Percentiles rank a stretch among this genome's conserved stretches.
Evolutionary conservation across 1,140 invertebrate species (phyloP).

Genomic region (Diploscapter pachys): DNA sequence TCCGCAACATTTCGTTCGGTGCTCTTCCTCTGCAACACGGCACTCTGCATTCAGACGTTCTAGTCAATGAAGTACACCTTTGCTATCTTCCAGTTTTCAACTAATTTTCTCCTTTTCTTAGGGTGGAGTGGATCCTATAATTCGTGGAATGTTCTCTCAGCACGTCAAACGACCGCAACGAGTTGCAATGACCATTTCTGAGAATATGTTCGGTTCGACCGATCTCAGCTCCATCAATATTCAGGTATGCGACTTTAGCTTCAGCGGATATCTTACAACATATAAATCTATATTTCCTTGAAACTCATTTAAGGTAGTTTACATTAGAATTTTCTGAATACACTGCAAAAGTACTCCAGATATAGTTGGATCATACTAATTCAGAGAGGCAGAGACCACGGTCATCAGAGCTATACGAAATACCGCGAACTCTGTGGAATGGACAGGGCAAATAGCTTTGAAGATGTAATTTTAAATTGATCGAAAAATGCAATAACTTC

Average conservation of each 20-base stretch:
- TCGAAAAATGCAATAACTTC: not conserved
- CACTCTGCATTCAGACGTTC: slow-evolving; percentile 52
- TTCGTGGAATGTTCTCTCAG: slow-evolving; percentile 53
- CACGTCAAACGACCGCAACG: slow-evolving; percentile 55
- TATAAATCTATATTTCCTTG: too few relatives aligned
- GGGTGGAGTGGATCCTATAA: slow-evolving; percentile 53
- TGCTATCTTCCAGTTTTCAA: too few relatives aligned
- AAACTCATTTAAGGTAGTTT: too few relatives aligned
- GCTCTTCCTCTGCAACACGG: slow-evolving; percentile 50
- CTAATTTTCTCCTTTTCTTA: slow-evolving; percentile 21
- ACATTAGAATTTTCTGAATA: too few relatives aligned
- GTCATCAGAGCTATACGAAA: slow-evolving; percentile 69
- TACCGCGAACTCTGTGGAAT: slow-evolving; percentile 76
- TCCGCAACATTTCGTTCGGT: slow-evolving; percentile 49
- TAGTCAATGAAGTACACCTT: slow-evolving; percentile 48
- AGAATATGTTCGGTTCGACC: slow-evolving; percentile 59
- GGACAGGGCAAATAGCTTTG: slow-evolving; percentile 68
- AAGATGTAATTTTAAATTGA: slow-evolving; percentile 65
- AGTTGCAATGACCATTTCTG: slow-evolving; percentile 52
- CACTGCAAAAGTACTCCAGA: too few relatives aligned
- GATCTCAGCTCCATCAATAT: slow-evolving; percentile 61
- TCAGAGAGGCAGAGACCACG: slow-evolving; percentile 60
- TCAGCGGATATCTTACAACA: too few relatives aligned
- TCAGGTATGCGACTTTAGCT: slow-evolving; percentile 2
- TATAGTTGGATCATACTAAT: not conserved